phyloP scores from a whole-genome alignment of 2,888 invertebrate genomes.

The Ophion slaviceki region DNA sequence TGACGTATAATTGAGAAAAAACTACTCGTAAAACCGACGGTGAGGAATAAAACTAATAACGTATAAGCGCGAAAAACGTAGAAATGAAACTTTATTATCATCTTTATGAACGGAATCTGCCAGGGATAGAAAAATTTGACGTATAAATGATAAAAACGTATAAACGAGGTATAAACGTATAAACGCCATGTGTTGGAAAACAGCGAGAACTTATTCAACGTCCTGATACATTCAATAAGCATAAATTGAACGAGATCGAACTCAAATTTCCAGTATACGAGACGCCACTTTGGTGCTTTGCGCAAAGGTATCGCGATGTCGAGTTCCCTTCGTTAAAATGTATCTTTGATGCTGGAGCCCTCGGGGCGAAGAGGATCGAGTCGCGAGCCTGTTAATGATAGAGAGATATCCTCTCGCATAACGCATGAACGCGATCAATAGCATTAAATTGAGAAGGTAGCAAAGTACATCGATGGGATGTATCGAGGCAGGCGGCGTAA shows the following conservation, averaged over 20 bases:
- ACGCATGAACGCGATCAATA: constrained; percentile 36
- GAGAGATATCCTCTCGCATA: constrained; percentile 19
- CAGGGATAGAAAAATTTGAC: too few species aligned
- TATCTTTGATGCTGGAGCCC: constrained; percentile 23
- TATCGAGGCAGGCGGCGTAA: neutral
- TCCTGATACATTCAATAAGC: neutral
- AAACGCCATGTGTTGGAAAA: too few species aligned
- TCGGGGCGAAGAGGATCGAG: constrained; percentile 27
- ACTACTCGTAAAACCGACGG: too few species aligned
- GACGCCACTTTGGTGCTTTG: constrained; percentile 24
- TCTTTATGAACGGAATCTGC: too few species aligned
- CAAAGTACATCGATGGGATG: neutral
- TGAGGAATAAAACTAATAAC: too few species aligned
- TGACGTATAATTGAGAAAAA: too few species aligned
- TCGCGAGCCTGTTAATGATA: constrained; percentile 38
- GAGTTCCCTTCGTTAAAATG: constrained; percentile 48
- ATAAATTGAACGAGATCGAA: constrained; percentile 34
- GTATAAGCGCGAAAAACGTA: too few species aligned
- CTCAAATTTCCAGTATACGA: constrained; percentile 10
- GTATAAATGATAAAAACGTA: too few species aligned
- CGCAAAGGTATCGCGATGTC: constrained; percentile 43
- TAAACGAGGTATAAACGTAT: too few species aligned
- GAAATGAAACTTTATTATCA: too few species aligned
- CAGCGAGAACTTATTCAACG: neutral
- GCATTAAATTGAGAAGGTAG: neutral